phyloP scores from a whole-genome alignment of 2,797 vertebrate species.

The Lepilemur septentrionalis region DNA sequence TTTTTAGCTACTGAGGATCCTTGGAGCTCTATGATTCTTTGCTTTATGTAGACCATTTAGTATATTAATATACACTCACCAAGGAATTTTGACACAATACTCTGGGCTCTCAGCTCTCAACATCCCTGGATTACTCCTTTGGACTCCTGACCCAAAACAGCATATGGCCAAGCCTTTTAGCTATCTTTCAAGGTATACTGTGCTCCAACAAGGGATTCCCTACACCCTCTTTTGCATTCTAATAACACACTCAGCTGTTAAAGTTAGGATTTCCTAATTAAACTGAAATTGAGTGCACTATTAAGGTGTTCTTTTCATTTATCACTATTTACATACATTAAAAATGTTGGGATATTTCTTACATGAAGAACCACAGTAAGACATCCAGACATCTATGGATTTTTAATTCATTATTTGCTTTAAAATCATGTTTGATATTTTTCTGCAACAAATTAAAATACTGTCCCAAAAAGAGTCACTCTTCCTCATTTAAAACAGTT shows the following conservation, averaged over 20 bases:
- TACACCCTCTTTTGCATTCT: not conserved
- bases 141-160: not conserved
- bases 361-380: not conserved
- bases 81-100: not conserved
- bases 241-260: not conserved
- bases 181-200: not conserved
- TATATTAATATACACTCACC: not conserved
- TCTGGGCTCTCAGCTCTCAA: not conserved
- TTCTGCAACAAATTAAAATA: not conserved
- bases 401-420: not conserved
- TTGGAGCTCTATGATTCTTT: not conserved
- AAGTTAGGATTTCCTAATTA: not conserved
- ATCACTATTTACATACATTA: not conserved
- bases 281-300: not conserved
- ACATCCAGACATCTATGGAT: fast-evolving
- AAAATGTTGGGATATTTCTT: not conserved
- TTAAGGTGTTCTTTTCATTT: not conserved
- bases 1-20: not conserved
- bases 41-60: not conserved
- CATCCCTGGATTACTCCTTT: not conserved
- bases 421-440: not conserved
- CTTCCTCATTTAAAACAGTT: not conserved
- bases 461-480: not conserved
- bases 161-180: not conserved
- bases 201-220: not conserved